Evolutionary conservation across 2,113 vertebrate species (phyloP).

Genomic region (Siphamia tubifer): DNA sequence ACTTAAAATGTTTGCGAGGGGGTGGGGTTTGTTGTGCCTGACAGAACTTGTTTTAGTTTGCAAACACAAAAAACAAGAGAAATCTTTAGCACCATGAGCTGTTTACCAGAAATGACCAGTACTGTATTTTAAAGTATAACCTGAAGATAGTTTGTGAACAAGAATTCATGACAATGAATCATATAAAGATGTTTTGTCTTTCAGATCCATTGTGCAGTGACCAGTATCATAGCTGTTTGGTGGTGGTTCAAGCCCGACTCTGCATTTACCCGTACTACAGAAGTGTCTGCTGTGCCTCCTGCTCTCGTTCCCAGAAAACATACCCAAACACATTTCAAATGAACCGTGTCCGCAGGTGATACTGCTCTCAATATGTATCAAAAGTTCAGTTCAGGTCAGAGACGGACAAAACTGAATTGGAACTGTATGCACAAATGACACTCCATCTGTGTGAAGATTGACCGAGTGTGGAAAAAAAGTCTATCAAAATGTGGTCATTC

Average conservation of each 20-base stretch:
- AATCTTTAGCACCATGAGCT: no score
- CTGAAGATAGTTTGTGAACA: no score
- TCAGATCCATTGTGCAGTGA: slow-evolving; percentile 81
- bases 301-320: slow-evolving; percentile 57
- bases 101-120: no score
- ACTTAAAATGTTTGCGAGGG: no score
- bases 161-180: background rate
- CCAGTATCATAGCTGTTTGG: slow-evolving; percentile 79
- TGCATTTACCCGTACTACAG: slow-evolving; percentile 87
- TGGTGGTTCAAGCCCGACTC: slow-evolving; percentile 85
- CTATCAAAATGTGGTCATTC: no score
- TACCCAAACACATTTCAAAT: slow-evolving; percentile 29
- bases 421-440: background rate
- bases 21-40: no score
- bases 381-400: background rate
- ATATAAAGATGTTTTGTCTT: background rate
- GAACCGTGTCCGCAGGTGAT: slow-evolving; percentile 55
- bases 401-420: background rate
- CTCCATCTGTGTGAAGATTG: background rate
- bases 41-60: no score
- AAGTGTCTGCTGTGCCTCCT: slow-evolving; percentile 81
- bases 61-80: no score
- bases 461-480: background rate
- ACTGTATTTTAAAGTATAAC: no score
- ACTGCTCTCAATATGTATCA: background rate